phyloP scores from a whole-genome alignment of 2,888 invertebrate species.

The Hofmannophila pseudospretella region DNA sequence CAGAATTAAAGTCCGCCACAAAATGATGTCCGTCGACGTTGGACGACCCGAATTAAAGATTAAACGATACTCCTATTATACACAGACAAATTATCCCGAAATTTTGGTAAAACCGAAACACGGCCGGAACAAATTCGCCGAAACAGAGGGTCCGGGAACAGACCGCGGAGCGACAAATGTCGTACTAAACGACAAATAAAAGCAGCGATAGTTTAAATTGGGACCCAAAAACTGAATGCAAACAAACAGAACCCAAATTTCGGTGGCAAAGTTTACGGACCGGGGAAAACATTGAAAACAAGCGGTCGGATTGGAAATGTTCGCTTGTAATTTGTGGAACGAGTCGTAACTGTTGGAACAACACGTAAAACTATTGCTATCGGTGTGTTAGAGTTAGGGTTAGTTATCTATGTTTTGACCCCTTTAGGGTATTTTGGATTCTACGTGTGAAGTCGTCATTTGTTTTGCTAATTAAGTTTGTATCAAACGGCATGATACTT shows the following conservation, averaged over 20 bases:
- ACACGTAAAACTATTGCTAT: slow-evolving; percentile 11
- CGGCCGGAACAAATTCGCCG: slow-evolving; percentile 50
- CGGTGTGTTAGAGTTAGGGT: background rate
- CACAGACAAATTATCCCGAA: slow-evolving; percentile 54
- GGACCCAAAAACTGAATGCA: slow-evolving; percentile 69
- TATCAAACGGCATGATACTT: no score
- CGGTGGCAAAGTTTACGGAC: slow-evolving; percentile 51
- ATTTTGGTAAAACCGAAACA: slow-evolving; percentile 50
- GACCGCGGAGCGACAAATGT: slow-evolving; percentile 60
- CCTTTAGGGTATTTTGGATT: no score
- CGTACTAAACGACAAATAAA: slow-evolving; percentile 74
- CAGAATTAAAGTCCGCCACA: slow-evolving; percentile 43
- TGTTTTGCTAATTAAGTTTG: no score
- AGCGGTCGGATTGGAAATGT: slow-evolving; percentile 51
- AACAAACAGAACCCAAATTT: slow-evolving; percentile 61
- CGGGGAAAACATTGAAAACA: slow-evolving; percentile 58
- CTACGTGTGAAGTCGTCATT: no score
- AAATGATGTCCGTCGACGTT: slow-evolving; percentile 46
- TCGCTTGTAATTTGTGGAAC: slow-evolving; percentile 46
- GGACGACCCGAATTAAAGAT: slow-evolving; percentile 64
- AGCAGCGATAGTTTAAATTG: slow-evolving; percentile 73
- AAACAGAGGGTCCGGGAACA: slow-evolving; percentile 59
- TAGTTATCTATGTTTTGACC: background rate
- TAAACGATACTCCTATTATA: slow-evolving; percentile 56
- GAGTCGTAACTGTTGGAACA: slow-evolving; percentile 13